A percentile compares a stretch with the other conserved stretches of the same genome.
Evolutionary conservation across 2,888 invertebrate species (phyloP).

Genomic region (Luperina testacea): DNA sequence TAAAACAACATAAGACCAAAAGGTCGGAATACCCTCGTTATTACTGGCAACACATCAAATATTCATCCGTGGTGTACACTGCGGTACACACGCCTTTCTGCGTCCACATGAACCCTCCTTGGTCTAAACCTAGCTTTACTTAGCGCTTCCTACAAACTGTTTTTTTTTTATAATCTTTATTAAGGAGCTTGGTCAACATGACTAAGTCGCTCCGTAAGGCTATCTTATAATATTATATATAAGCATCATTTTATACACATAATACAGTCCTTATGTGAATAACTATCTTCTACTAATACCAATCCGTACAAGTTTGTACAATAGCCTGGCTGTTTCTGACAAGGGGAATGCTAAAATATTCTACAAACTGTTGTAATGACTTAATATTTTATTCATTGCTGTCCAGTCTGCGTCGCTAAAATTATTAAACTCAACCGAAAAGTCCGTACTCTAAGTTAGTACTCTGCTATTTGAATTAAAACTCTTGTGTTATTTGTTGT

Average conservation of each 20-base stretch:
- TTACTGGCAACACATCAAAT: slow-evolving; percentile 58
- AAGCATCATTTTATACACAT: too few species aligned
- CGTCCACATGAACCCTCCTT: slow-evolving; percentile 17
- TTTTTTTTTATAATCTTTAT: too few species aligned
- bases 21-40: slow-evolving; percentile 31
- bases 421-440: slow-evolving; percentile 14
- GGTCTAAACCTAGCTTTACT: slow-evolving; percentile 41
- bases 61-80: slow-evolving; percentile 53
- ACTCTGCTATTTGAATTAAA: neutral
- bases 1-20: slow-evolving; percentile 31
- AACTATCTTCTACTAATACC: too few species aligned
- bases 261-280: too few species aligned
- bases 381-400: slow-evolving; percentile 43
- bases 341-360: too few species aligned
- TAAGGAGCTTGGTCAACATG: too few species aligned
- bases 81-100: slow-evolving; percentile 42
- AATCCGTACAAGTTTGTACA: too few species aligned
- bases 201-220: too few species aligned
- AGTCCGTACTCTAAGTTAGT: neutral
- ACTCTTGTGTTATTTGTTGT: neutral
- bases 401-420: slow-evolving; percentile 15
- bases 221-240: too few species aligned
- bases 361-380: slow-evolving; percentile 19
- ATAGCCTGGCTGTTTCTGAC: too few species aligned
- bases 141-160: slow-evolving; percentile 24